Percentiles rank a stretch among this genome's conserved stretches.
These are phyloP conservation scores for Lucilia cuprina DNA, from an alignment of 1,140 invertebrate genomes.

Conservation along the genomic window DNA sequence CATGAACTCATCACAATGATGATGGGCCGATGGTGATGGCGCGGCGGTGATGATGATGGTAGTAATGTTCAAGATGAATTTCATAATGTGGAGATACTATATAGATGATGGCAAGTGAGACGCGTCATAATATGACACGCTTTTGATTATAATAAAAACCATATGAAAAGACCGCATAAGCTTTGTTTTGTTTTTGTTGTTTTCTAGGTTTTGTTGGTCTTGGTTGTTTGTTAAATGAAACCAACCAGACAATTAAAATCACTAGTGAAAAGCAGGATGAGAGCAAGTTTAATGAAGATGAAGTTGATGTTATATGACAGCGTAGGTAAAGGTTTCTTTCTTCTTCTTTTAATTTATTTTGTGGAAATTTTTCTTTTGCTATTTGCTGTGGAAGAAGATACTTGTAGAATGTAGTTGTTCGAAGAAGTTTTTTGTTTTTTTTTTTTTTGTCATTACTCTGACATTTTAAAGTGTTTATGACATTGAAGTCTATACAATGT, in stretches of 20 bases:
- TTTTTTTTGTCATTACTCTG: not conserved
- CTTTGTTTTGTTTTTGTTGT: not conserved
- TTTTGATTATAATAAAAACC: conserved; percentile 20
- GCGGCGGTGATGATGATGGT: not conserved
- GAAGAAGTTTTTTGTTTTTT: not conserved
- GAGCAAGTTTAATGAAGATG: not conserved
- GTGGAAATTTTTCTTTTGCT: not conserved
- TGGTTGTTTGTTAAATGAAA: not conserved
- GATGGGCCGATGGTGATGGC: not conserved
- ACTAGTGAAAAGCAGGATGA: not conserved
- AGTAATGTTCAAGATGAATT: not conserved
- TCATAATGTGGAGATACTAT: not conserved
- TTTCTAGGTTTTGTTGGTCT: not conserved
- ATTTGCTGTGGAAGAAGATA: not conserved
- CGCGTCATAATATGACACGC: conserved; percentile 33
- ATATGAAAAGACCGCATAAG: conserved; percentile 13
- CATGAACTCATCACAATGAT: conserved; percentile 12
- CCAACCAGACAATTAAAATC: conserved; percentile 26
- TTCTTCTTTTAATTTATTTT: not conserved
- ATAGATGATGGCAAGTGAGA: conserved; percentile 23
- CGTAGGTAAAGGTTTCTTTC: not conserved
- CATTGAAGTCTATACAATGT: conserved; percentile 31
- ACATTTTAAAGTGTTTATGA: conserved; percentile 33
- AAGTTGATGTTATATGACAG: conserved; percentile 30
- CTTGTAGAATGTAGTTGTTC: too few relatives aligned